Evolutionary conservation across 2,113 vertebrate species (phyloP).

Genomic region (Irena cyanogastra): DNA sequence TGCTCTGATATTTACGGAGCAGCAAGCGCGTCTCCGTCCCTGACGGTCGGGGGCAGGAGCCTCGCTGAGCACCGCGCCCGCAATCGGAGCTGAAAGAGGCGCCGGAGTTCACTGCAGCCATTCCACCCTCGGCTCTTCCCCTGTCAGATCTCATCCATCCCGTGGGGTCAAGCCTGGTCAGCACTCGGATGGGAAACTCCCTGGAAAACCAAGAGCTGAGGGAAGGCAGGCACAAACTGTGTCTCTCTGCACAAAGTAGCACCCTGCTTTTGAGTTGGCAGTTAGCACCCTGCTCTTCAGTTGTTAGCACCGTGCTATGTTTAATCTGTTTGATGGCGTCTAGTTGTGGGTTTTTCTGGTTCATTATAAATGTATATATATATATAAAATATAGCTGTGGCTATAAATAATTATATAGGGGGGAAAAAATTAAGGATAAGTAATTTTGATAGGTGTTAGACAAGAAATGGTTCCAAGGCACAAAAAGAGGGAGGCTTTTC

Average conservation of each 20-base stretch:
- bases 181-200: background rate
- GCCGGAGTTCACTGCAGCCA: background rate
- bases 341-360: background rate
- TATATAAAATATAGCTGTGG: too few relatives aligned
- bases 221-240: background rate
- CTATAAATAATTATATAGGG: background rate
- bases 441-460: background rate
- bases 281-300: background rate
- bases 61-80: accelerated
- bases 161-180: background rate
- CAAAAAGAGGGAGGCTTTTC: background rate
- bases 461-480: background rate
- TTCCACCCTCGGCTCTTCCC: background rate
- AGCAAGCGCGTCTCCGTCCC: accelerated
- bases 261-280: background rate
- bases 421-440: accelerated
- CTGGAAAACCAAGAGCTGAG: background rate
- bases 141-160: background rate
- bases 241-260: background rate
- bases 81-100: background rate
- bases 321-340: background rate
- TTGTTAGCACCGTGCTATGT: background rate
- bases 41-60: background rate
- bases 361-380: too few relatives aligned
- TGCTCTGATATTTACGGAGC: background rate